phyloP scores from a whole-genome alignment of 2,888 invertebrate genomes.

The Platerodrilus igneus region DNA sequence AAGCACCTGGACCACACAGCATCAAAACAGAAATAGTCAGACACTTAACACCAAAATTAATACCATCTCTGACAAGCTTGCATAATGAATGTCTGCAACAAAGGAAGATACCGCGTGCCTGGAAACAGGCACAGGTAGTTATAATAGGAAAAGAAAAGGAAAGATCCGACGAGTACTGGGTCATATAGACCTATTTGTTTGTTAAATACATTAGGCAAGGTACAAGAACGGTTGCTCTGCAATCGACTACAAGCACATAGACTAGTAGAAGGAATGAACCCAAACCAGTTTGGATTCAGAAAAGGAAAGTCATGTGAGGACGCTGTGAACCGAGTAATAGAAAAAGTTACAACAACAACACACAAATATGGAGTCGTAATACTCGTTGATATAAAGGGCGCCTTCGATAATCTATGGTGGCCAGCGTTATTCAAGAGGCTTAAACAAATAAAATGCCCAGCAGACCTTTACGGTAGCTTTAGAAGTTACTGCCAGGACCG shows the following conservation, averaged over 20 bases:
- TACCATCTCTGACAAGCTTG: slow-evolving; percentile 4
- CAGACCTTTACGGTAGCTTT: slow-evolving; percentile 2
- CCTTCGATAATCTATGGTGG: slow-evolving; percentile 23
- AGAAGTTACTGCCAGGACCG: slow-evolving; percentile 15
- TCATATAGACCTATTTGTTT: slow-evolving; percentile 5
- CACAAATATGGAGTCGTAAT: slow-evolving; percentile 9
- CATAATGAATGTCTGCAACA: slow-evolving; percentile 18
- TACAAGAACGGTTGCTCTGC: slow-evolving; percentile 1
- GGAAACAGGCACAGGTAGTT: slow-evolving; percentile 14
- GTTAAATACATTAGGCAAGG: not conserved
- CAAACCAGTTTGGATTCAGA: slow-evolving; percentile 8
- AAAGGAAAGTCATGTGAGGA: slow-evolving; percentile 12
- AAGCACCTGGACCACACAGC: slow-evolving; percentile 14
- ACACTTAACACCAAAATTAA: not conserved
- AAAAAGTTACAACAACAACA: not conserved
- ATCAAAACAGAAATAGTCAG: slow-evolving; percentile 9
- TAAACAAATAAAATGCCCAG: not conserved
- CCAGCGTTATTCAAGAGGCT: slow-evolving; percentile 4
- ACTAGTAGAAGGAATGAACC: not conserved
- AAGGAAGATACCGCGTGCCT: slow-evolving; percentile 11
- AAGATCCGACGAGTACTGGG: too few species aligned
- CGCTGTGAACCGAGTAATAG: slow-evolving; percentile 4
- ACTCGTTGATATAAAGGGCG: slow-evolving; percentile 16
- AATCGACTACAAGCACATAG: slow-evolving; percentile 3
- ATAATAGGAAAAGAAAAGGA: slow-evolving; percentile 11